A percentile compares a stretch with the other conserved stretches of the same genome.
Conservation (phyloP, 1,140 invertebrate species). For the Mesaphorura yosii region DNA sequence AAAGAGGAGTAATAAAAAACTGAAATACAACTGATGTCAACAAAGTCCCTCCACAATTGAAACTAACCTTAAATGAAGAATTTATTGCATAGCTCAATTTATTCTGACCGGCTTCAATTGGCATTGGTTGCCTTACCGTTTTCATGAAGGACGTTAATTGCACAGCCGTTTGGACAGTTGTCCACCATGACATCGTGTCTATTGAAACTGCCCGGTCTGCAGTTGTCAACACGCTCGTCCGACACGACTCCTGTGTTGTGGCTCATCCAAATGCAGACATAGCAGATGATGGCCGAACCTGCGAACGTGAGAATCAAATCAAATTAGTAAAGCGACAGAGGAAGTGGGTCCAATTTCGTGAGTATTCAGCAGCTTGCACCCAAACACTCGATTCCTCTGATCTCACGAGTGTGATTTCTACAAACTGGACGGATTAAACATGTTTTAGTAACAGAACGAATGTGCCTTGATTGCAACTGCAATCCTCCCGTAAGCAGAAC, state of each 20-base stretch:
- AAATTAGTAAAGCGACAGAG: too few relatives aligned
- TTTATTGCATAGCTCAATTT: not conserved
- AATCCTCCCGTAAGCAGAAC: too few relatives aligned
- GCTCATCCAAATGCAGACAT: not conserved
- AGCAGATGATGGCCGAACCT: not conserved
- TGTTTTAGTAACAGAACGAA: too few relatives aligned
- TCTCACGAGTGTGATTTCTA: too few relatives aligned
- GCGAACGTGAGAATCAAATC: too few relatives aligned
- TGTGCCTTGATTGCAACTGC: too few relatives aligned
- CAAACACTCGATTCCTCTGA: too few relatives aligned
- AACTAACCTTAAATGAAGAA: not conserved
- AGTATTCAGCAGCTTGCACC: too few relatives aligned
- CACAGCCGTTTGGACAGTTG: not conserved
- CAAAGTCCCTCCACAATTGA: not conserved
- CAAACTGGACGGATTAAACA: too few relatives aligned
- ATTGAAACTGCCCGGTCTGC: not conserved
- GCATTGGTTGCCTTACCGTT: not conserved
- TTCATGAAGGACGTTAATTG: not conserved
- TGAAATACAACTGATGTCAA: not conserved
- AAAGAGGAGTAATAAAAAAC: not conserved
- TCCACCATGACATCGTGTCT: not conserved
- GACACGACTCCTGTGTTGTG: not conserved
- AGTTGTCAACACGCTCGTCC: constrained; percentile 4
- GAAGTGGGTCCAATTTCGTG: too few relatives aligned
- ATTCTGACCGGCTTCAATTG: not conserved